Evolutionary conservation across 1,140 invertebrate genomes (phyloP), one percentile per base, ranked within the genome.

Genomic region (Frieseomelitta varia): DNA sequence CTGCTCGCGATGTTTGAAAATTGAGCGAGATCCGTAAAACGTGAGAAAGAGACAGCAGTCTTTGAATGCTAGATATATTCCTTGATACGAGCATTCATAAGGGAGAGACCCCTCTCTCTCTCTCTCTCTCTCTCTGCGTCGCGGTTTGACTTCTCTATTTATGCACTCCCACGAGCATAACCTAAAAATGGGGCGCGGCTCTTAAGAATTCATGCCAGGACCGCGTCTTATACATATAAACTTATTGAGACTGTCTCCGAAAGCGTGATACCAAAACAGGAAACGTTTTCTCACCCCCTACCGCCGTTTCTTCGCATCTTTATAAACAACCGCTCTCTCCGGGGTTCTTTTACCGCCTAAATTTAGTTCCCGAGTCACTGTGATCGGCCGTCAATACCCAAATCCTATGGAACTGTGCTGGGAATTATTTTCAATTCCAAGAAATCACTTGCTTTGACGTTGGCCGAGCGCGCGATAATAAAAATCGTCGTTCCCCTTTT

Each of bases 161-260:
- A 68, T 79, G 63, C 51, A 68, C 47, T 79, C 27, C 30, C 63
- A 14, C 63, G 77, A 55, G 21, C 77, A 30, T 79, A 68, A 24
- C 27, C 63, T 53, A 55, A 68, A 79, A 79, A 79, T 68, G 77
- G 63, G 63, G 4, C 63, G 34, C 21, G 21, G 21, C 51, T 79
- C 77, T 68, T 34, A 67, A 79, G 77, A 68, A 79, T 79, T 79
- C 63, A 61, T 34, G 77, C 55, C 76, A 78, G 47, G 21, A 78
- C n/a, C 27, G 47, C 27, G 51, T 67, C 76, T 78, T 67, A 34
- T 78, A 78, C 76, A 53, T 68, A 79, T 68, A 79, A 79, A 68
- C 63, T 79, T 68, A 79, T 79, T 53, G 77, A 79, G 30, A 30
- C 77, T 55, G 77, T 68, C 63, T 53, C 27, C 27, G 6, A 55